phyloP scores from a whole-genome alignment of 2,113 vertebrate genomes.

The Syngnathus typhle region DNA sequence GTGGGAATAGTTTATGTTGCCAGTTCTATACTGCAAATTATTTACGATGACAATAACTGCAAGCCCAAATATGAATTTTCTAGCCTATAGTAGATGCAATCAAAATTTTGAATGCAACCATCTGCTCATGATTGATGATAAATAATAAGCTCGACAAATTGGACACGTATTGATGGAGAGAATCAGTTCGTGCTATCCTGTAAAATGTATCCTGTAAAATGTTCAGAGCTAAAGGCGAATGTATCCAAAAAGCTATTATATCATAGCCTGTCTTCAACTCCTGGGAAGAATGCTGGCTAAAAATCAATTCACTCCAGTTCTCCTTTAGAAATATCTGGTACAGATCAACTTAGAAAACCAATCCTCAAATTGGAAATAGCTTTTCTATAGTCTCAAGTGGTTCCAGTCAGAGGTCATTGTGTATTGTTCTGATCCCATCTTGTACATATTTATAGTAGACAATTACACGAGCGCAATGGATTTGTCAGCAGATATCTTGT shows the following conservation, averaged over 20 bases:
- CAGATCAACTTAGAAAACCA: background rate
- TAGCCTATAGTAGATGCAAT: too few species aligned
- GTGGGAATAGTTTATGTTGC: too few species aligned
- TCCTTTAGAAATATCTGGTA: background rate
- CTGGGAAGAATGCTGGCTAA: background rate
- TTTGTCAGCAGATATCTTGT: slow-evolving; percentile 5
- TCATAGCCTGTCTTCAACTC: background rate
- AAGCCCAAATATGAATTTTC: too few species aligned
- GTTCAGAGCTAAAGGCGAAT: background rate
- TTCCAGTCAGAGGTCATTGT: slow-evolving; percentile 20
- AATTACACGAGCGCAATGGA: background rate
- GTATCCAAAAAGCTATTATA: background rate
- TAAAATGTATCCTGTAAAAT: background rate
- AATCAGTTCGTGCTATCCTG: background rate
- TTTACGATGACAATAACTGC: too few species aligned
- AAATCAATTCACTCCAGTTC: slow-evolving; percentile 1
- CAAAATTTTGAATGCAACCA: background rate
- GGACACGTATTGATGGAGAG: background rate
- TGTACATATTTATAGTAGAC: background rate
- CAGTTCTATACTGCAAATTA: too few species aligned
- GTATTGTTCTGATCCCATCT: background rate
- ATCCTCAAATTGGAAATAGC: background rate
- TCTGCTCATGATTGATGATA: background rate
- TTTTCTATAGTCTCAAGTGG: background rate
- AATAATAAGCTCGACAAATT: background rate